Conservation (phyloP, 2,113 vertebrate species). For the Ptychochromis oligacanthus region DNA sequence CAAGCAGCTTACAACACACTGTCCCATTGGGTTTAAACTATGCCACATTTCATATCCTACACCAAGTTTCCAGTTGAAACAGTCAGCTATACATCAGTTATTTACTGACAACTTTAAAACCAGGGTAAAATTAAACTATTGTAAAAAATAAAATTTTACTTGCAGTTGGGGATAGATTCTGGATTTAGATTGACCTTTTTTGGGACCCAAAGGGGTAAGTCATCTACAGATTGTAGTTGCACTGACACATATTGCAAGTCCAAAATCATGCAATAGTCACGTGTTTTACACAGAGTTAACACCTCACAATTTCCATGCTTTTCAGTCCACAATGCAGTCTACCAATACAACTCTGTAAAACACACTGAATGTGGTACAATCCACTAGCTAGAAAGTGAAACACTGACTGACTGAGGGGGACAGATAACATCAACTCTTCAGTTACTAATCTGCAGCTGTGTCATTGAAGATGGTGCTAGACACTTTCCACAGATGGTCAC, state of each 20-base stretch:
- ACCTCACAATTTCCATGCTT: slow-evolving; percentile 73
- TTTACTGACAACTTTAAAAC: slow-evolving; percentile 52
- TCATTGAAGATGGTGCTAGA: slow-evolving; percentile 38
- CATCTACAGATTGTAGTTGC: slow-evolving; percentile 22
- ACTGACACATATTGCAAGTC: slow-evolving; percentile 61
- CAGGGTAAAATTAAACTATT: slow-evolving; percentile 25
- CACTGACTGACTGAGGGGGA: slow-evolving; percentile 27
- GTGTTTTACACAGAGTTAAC: slow-evolving; percentile 63
- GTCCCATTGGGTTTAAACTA: slow-evolving; percentile 74
- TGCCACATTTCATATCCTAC: slow-evolving; percentile 62
- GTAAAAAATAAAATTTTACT: slow-evolving; percentile 3
- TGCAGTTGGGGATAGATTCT: slow-evolving; percentile 31
- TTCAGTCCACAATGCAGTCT: slow-evolving; percentile 60
- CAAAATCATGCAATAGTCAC: slow-evolving; percentile 75
- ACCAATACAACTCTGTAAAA: slow-evolving; percentile 50
- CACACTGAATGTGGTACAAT: slow-evolving; percentile 56
- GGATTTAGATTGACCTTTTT: slow-evolving; percentile 5
- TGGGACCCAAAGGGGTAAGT: slow-evolving; percentile 5
- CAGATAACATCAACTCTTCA: slow-evolving; percentile 41
- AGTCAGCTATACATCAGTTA: slow-evolving; percentile 57
- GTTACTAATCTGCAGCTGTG: slow-evolving; percentile 33
- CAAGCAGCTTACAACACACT: slow-evolving; percentile 79
- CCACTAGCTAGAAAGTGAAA: slow-evolving; percentile 61
- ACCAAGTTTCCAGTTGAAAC: slow-evolving; percentile 76
- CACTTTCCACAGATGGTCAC: slow-evolving; percentile 47